Conservation (phyloP, 2,888 invertebrate species). For the Dugesia japonica region DNA sequence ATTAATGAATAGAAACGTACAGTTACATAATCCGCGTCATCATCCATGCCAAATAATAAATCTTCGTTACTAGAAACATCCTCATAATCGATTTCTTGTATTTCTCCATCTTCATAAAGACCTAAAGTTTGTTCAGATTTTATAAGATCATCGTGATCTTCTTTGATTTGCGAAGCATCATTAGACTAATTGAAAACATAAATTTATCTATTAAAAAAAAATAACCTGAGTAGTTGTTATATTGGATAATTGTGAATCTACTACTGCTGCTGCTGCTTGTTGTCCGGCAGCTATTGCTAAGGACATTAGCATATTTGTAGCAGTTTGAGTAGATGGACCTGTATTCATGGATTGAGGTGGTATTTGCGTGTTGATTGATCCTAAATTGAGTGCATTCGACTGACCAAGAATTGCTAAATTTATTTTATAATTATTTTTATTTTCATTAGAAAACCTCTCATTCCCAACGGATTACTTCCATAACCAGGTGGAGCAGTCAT, state of each 20-base stretch:
- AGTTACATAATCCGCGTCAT: background rate
- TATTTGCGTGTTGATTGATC: background rate
- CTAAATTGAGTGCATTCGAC: background rate
- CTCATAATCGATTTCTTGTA: slow-evolving; percentile 30
- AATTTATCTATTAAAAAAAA: no score
- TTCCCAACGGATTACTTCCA: background rate
- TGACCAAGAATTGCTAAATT: background rate
- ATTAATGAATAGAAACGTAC: background rate
- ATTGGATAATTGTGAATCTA: background rate
- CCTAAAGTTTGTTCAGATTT: slow-evolving; percentile 17
- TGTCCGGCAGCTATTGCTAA: background rate
- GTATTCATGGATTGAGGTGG: background rate
- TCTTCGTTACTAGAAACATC: slow-evolving; percentile 31
- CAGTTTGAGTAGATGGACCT: background rate
- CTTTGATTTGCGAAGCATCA: background rate
- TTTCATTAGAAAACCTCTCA: no score
- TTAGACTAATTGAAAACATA: background rate
- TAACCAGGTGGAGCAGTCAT: background rate
- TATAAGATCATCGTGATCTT: slow-evolving; percentile 4
- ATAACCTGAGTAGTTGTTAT: no score
- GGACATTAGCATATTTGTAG: background rate
- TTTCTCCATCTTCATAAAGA: slow-evolving; percentile 31
- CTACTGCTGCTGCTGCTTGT: no score
- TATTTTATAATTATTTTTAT: no score
- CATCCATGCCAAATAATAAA: slow-evolving; percentile 29